Evolutionary conservation across 2,888 invertebrate species (phyloP).

Genomic region (Diarsia rubi): DNA sequence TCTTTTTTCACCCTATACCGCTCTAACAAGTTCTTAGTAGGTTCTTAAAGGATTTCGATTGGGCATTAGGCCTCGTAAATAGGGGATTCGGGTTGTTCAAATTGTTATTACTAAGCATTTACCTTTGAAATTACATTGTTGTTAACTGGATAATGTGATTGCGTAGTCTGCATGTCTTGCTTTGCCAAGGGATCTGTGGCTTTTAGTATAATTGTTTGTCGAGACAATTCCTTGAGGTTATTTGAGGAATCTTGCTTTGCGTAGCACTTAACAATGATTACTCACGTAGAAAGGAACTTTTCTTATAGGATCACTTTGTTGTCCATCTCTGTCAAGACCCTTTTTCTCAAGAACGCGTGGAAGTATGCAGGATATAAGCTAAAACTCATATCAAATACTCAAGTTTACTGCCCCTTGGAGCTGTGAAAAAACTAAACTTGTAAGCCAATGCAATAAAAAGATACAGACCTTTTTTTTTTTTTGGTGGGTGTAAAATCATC

Average conservation of each 20-base stretch:
- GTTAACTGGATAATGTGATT: constrained; percentile 62
- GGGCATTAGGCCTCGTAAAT: constrained; percentile 56
- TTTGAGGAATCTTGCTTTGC: not conserved
- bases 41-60: constrained; percentile 58
- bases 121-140: constrained; percentile 60
- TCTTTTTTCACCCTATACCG: constrained; percentile 34
- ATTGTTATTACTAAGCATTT: constrained; percentile 61
- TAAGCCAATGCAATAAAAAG: too few species aligned
- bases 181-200: constrained; percentile 21
- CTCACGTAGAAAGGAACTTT: not conserved
- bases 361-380: too few species aligned
- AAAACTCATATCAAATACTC: too few species aligned
- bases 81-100: constrained; percentile 49
- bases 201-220: constrained; percentile 57
- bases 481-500: too few species aligned
- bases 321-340: too few species aligned
- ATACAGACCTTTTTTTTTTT: too few species aligned
- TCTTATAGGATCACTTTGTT: too few species aligned
- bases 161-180: constrained; percentile 31
- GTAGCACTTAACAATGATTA: not conserved
- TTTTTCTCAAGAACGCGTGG: too few species aligned
- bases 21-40: constrained; percentile 52
- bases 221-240: constrained; percentile 10
- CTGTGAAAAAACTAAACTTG: too few species aligned
- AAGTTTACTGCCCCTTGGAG: too few species aligned